Base-by-base conservation (phyloP, 2,888 invertebrate genomes). In the Tenthredo livida region DNA sequence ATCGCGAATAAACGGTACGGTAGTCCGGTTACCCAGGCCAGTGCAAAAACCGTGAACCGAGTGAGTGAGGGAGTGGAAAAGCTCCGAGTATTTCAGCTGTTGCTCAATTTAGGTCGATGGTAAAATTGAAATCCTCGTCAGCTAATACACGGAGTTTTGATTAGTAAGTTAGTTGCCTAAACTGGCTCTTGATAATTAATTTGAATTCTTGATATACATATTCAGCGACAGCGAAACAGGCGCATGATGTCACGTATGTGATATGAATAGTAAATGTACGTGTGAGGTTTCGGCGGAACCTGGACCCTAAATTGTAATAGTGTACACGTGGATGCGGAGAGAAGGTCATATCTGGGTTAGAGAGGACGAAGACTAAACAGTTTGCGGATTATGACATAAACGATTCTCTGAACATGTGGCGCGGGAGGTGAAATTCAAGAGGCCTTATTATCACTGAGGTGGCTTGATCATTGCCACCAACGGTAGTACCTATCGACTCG, bases 351-450 rank as follows among this genome's bases (percentile, higher is more conserved):
- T 12, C 40, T 15, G 50, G 50, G 50, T 47, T 25, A 37, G 21
- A 25, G 80, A 80, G 40, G 61, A 61, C n/a, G 58, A 80, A 80
- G 61, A 80, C 61, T 58, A 29, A 58, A 80, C 58, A 61, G 80
- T 61, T 37, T 61, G 80, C n/a, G 61, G 80, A 80, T 80, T 80
- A 80, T 58, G 80, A 80, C 37, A 21, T 61, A 80, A 80, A 37
- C 61, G 58, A 80, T 80, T 58, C 61, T 37, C 33, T 40, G 80
- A 58, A 37, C 58, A 61, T 33, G 61, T 80, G 61, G 61, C 80
- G 29, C 33, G 50, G 21, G 37, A 50, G 25, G 58, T n/a, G 40
- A 33, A 82, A 82, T 82, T 65, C 82, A 37, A 29, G 54, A 78
- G 37, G 29, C 29, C 33, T 65, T 65, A 65, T 82, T 82, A 82